Percentiles rank a stretch among this genome's conserved stretches.
Conservation (phyloP, 2,888 invertebrate genomes). For the Myopa tessellatipennis region DNA sequence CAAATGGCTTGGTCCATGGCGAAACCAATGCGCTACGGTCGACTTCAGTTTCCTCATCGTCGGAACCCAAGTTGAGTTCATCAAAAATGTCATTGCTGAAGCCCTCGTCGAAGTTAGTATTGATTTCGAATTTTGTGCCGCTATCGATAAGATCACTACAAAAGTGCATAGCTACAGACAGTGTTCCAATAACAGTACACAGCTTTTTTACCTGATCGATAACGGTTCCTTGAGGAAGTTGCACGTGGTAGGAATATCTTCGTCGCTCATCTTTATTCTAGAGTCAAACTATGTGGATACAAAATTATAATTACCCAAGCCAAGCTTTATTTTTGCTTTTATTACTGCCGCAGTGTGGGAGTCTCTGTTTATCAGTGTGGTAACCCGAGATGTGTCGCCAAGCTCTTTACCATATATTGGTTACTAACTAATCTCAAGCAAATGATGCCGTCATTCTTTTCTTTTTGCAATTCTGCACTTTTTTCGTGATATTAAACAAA, state of each 20-base stretch:
- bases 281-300: too few relatives aligned
- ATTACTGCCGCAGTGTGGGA: too few relatives aligned
- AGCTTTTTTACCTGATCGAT: constrained; percentile 51
- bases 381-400: too few relatives aligned
- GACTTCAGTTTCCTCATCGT: constrained; percentile 54
- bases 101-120: constrained; percentile 56
- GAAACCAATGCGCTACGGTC: constrained; percentile 53
- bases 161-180: background rate
- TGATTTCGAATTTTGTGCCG: constrained; percentile 63
- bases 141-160: constrained; percentile 55
- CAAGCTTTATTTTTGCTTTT: too few relatives aligned
- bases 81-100: constrained; percentile 53
- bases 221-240: constrained; percentile 54
- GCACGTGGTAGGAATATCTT: constrained; percentile 42
- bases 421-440: too few relatives aligned
- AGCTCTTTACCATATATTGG: too few relatives aligned
- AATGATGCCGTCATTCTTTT: too few relatives aligned
- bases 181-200: too few relatives aligned
- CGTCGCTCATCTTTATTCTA: constrained; percentile 40
- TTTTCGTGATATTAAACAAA: too few relatives aligned
- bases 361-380: too few relatives aligned
- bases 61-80: constrained; percentile 53
- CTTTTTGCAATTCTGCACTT: too few relatives aligned
- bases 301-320: too few relatives aligned
- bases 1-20: constrained; percentile 64